Conservation (phyloP, 2,113 vertebrate species). For the Eleginops maclovinus region DNA sequence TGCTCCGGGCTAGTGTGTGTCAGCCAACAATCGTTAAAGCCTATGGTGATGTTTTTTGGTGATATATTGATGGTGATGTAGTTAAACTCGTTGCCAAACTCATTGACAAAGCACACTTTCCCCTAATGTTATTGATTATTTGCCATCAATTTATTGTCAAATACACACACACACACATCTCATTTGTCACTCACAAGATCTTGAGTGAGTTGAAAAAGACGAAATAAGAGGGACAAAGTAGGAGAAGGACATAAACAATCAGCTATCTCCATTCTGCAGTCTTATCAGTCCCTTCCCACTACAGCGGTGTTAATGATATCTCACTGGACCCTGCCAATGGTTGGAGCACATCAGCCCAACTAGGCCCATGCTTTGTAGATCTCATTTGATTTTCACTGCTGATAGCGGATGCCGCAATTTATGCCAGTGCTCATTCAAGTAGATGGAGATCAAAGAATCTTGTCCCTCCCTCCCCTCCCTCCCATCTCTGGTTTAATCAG, state of each 20-base stretch:
- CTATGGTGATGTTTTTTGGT: conserved; percentile 35
- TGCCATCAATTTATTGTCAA: conserved; percentile 6
- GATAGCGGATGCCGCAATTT: conserved; percentile 76
- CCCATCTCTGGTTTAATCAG: conserved; percentile 74
- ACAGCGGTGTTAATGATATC: conserved; percentile 67
- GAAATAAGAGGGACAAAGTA: conserved; percentile 18
- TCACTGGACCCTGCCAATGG: conserved; percentile 57
- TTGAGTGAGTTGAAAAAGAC: not conserved
- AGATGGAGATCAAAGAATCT: conserved; percentile 75
- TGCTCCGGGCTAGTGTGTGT: conserved; percentile 52
- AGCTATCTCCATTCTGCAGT: conserved; percentile 50
- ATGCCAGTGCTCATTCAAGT: conserved; percentile 74
- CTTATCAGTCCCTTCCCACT: conserved; percentile 55
- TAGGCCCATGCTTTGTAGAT: conserved; percentile 70
- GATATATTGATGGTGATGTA: conserved; percentile 42
- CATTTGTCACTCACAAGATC: not conserved
- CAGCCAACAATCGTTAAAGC: conserved; percentile 45
- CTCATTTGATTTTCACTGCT: conserved; percentile 78
- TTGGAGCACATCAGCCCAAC: conserved; percentile 56
- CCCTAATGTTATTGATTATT: conserved; percentile 8
- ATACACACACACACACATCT: not conserved
- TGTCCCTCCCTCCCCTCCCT: conserved; percentile 38
- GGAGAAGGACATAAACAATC: conserved; percentile 46
- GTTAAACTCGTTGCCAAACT: conserved; percentile 40
- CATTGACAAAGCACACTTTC: conserved; percentile 13